A percentile compares a stretch with the other conserved stretches of the same genome.
phyloP scores from a whole-genome alignment of 2,797 vertebrate genomes.

The Salmo trutta region DNA sequence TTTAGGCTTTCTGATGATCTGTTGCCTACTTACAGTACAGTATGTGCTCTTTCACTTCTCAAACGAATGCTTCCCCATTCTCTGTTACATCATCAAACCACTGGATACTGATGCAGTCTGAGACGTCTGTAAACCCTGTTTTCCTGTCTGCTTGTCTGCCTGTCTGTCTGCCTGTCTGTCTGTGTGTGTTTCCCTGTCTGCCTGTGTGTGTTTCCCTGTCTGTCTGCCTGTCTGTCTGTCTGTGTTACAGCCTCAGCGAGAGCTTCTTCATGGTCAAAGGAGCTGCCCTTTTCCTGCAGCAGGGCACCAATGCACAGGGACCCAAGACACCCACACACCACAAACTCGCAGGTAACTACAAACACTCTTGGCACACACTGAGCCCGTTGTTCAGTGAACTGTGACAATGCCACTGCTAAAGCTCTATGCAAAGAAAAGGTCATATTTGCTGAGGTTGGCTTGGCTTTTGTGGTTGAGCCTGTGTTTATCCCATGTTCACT shows the following conservation, averaged over 20 bases:
- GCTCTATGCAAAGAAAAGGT: too few species aligned
- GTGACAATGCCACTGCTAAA: background rate
- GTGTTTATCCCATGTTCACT: background rate
- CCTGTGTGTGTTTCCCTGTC: slow-evolving; percentile 33
- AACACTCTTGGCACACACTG: slow-evolving; percentile 8
- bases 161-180: background rate
- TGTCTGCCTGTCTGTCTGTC: slow-evolving; percentile 23
- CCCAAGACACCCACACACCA: slow-evolving; percentile 87
- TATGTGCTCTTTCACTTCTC: background rate
- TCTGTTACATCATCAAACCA: background rate
- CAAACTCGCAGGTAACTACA: slow-evolving; percentile 88
- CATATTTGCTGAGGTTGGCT: slow-evolving; percentile 22
- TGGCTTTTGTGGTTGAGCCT: slow-evolving; percentile 27
- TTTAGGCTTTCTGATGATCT: background rate
- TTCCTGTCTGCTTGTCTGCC: background rate
- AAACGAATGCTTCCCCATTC: background rate
- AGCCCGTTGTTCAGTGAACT: slow-evolving; percentile 13
- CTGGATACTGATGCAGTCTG: background rate
- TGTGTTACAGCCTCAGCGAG: slow-evolving; percentile 87
- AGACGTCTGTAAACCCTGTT: background rate
- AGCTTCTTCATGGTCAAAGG: slow-evolving; percentile 99
- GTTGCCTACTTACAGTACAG: background rate
- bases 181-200: slow-evolving; percentile 37
- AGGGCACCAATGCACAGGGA: slow-evolving; percentile 86
- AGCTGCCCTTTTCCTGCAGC: slow-evolving; percentile 94